These are phyloP conservation scores for Eupsilia transversa DNA, from an alignment of 2,888 invertebrate species.

Conservation along the genomic window DNA sequence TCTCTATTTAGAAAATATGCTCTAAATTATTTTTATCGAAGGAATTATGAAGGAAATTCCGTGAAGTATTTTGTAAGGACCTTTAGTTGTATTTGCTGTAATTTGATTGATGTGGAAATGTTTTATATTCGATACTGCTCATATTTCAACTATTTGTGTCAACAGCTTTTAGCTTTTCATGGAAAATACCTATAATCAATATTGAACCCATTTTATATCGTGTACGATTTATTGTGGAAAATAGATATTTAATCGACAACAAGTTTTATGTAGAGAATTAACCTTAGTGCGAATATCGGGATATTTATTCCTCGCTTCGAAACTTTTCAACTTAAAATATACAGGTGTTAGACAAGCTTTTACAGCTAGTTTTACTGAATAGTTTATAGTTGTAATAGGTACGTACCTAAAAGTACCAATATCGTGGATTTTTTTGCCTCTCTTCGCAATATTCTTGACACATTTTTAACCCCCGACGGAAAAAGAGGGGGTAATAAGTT, in stretches of 20 bases:
- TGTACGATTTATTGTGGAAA: background rate
- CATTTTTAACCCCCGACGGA: too few species aligned
- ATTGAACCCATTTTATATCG: background rate
- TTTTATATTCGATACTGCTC: background rate
- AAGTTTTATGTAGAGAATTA: background rate
- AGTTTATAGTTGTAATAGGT: background rate
- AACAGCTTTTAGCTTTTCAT: background rate
- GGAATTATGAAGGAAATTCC: background rate
- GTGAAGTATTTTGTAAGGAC: background rate
- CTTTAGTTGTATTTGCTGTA: too few species aligned
- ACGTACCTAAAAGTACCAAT: background rate
- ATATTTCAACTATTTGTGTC: background rate
- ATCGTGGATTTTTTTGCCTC: too few species aligned
- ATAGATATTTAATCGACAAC: background rate
- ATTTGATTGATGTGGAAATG: background rate
- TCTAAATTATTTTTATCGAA: slow-evolving; percentile 2
- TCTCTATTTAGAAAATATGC: slow-evolving; percentile 27
- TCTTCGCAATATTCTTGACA: too few species aligned
- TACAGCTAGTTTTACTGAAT: background rate
- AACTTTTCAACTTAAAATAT: background rate
- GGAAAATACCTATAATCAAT: background rate
- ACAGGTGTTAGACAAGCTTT: background rate
- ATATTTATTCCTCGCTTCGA: background rate
- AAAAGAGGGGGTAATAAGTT: too few species aligned
- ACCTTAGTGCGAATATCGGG: background rate